Evolutionary conservation across 1,140 invertebrate genomes (phyloP).

Genomic region (Teleogryllus occipitalis): DNA sequence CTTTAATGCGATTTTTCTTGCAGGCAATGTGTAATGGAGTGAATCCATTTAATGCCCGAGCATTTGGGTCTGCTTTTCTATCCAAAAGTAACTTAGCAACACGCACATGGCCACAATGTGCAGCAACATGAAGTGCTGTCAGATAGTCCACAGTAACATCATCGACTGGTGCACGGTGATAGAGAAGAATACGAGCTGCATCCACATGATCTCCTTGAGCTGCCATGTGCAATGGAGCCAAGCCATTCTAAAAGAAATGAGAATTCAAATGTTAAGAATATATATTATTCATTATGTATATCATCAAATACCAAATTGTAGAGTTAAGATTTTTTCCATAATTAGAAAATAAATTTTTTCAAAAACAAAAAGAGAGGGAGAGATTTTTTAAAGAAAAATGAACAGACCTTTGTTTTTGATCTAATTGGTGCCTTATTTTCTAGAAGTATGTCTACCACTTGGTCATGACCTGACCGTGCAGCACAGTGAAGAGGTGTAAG

Average conservation of each 20-base stretch:
- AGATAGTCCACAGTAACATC: slow-evolving; percentile 97
- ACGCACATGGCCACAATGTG: slow-evolving; percentile 84
- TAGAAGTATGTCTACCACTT: slow-evolving; percentile 86
- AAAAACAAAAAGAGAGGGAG: no score
- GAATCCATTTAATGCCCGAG: slow-evolving; percentile 94
- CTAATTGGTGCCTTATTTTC: slow-evolving; percentile 87
- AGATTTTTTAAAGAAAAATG: not conserved
- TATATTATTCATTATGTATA: not conserved
- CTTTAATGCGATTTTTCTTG: slow-evolving; percentile 96
- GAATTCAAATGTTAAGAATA: not conserved
- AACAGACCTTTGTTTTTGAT: slow-evolving; percentile 91
- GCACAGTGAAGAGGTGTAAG: slow-evolving; percentile 89
- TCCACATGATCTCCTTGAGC: slow-evolving; percentile 96
- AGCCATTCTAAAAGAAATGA: slow-evolving; percentile 59
- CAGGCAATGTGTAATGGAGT: slow-evolving; percentile 98
- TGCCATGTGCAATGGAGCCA: slow-evolving; percentile 87
- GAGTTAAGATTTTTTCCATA: no score
- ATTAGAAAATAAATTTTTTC: no score
- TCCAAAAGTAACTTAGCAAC: slow-evolving; percentile 90
- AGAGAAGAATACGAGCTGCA: slow-evolving; percentile 81
- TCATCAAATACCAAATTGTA: no score
- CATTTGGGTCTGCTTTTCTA: slow-evolving; percentile 93
- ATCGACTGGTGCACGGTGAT: slow-evolving; percentile 91
- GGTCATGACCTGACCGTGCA: slow-evolving; percentile 90
- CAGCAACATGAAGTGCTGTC: slow-evolving; percentile 94